Evolutionary conservation across 2,113 vertebrate species (phyloP).

Genomic region (Mastomys coucha): DNA sequence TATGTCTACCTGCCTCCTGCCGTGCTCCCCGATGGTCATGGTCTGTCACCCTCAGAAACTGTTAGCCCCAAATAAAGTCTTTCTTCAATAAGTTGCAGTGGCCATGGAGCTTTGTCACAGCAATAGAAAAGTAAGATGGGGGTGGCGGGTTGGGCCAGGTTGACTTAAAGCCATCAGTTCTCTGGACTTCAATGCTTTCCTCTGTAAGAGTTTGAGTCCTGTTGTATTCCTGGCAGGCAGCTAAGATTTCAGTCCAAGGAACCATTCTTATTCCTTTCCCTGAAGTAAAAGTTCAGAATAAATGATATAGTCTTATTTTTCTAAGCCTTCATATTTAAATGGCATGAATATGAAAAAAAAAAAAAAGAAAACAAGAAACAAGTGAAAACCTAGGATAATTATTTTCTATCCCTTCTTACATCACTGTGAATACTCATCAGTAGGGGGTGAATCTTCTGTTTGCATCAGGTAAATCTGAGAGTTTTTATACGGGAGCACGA

Average conservation of each 20-base stretch:
- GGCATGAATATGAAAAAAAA: slow-evolving; percentile 20
- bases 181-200: not conserved
- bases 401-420: not conserved
- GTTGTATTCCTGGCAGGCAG: not conserved
- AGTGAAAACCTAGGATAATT: not conserved
- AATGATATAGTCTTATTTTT: not conserved
- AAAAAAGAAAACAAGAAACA: not conserved
- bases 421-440: not conserved
- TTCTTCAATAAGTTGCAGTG: not conserved
- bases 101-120: not conserved
- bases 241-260: not conserved
- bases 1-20: not conserved
- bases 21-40: not conserved
- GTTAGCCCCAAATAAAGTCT: not conserved
- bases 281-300: not conserved
- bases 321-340: not conserved
- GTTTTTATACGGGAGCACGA: not conserved
- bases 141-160: not conserved
- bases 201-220: not conserved
- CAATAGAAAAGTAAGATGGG: not conserved
- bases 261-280: not conserved
- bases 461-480: not conserved
- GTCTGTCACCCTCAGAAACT: not conserved
- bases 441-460: not conserved
- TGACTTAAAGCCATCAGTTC: not conserved